phyloP scores from a whole-genome alignment of 2,113 vertebrate genomes.

The Trichechus manatus region DNA sequence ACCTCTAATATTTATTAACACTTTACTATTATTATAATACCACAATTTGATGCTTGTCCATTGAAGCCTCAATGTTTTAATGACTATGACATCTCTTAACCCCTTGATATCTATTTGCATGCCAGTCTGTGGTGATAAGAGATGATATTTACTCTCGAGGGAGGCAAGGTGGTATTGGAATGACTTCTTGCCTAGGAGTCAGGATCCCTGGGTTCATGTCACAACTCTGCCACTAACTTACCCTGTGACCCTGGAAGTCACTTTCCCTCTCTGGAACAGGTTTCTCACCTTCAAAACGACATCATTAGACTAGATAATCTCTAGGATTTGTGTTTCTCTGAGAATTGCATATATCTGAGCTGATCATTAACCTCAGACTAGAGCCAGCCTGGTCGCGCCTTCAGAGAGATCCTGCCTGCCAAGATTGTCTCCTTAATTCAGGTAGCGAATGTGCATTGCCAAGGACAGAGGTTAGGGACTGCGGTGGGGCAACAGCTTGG shows the following conservation, averaged over 20 bases:
- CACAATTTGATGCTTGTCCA: neutral
- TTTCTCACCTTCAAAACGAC: neutral
- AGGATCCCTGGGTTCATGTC: neutral
- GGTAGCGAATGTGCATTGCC: neutral
- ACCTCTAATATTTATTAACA: slow-evolving; percentile 10
- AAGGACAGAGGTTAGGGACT: slow-evolving; percentile 49
- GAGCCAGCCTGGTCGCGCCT: neutral
- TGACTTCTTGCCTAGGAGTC: neutral
- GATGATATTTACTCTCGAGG: neutral
- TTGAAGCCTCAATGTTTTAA: neutral
- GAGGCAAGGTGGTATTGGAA: neutral
- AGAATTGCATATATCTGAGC: neutral
- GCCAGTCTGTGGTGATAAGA: neutral
- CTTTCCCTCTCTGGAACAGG: neutral
- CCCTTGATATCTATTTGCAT: neutral
- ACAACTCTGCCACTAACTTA: neutral
- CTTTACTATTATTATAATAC: neutral
- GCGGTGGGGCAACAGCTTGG: neutral
- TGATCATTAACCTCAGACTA: neutral
- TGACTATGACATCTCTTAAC: neutral
- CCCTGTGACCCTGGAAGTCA: neutral
- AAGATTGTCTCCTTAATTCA: neutral
- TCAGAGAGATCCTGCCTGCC: neutral
- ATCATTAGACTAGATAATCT: neutral
- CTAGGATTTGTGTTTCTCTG: slow-evolving; percentile 22